Base-by-base conservation (phyloP, 2,888 invertebrate species). In the Tiliacea citrago region DNA sequence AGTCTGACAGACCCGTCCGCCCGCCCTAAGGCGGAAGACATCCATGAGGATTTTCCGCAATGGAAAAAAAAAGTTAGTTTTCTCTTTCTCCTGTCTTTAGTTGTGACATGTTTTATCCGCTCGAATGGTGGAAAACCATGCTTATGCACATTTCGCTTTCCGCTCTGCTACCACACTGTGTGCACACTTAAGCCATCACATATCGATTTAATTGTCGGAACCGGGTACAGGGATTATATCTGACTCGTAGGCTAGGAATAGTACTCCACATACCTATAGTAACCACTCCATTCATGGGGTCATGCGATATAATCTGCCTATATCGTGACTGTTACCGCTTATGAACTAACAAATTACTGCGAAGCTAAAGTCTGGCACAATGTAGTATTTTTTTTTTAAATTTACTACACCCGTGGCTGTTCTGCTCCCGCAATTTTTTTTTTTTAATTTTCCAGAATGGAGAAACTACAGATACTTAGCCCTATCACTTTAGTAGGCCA, bases 191-290 rank as follows among this genome's bases (percentile, higher is more conserved):
- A 24, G 58, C 58, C 55, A 51, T 63, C 55, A 71, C 67, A 51
- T 71, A 76, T 76, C 67, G 76, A 76, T 80, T 81, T 68, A 60
- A 68, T 12, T 55, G 58, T 63, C 29, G 16, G 42, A 61, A 61
- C 51, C 45, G 45, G n/a, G 47, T n/a, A 24, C 75, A 45, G 24
- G 67, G 42, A 79, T 70, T 67, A 63, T 58, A 67, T 55, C 57
- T 75, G 53, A 58, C 49, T 62, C 60, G 21, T 12, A 53, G 60
- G 45, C 21, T 66, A 42, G 24, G 47, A 68, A 67, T 60, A 73
- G 7, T 18, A 65, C 29, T 63, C 18, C n/a, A 45, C 24, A 13
- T 39, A 47, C 6, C 29, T 35, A 45, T 24, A 24, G 8, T 42
- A 39, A 62, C n/a, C n/a, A 47, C 39, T 57, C 39, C 24, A 67